Base-by-base conservation (phyloP, 2,113 vertebrate species). In the Zosterops japonicus region DNA sequence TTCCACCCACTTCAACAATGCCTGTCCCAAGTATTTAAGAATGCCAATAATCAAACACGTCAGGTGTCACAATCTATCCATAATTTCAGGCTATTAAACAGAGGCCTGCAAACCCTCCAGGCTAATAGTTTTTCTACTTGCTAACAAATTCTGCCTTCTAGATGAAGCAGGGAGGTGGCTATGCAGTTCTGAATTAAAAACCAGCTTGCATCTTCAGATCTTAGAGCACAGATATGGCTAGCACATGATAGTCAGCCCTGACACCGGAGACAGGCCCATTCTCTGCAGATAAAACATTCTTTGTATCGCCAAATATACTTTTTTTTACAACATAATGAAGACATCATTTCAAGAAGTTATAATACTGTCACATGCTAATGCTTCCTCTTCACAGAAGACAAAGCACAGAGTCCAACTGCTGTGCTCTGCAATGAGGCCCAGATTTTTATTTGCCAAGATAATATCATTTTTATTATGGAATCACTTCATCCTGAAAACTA, bases 231-330 rank as follows among this genome's bases (percentile, higher is more conserved):
- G 77, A 22, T 77, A 41, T 36, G 64, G 63, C 56, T 35, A 96
- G 79, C 96, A 96, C 90, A 94, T 96, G 96, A 96, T 1, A 85
- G 92, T 96, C 96, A 96, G 93, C 84, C 76, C 77, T 25, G 55
- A 53, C 75, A 79, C 27, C 0, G 0, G 75, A 78, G 83, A 82
- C 47, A 68, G 55, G 67, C 67, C 35, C 27, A 31, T 74, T 94
- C 55, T 86, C 68, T 74, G 36, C 0, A 1, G 39, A 95, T 91
- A 95, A 95, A 93, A 81, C 82, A 41, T 65, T 67, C 95, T 95
- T 96, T 96, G 93, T 95, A 41, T 50, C 0, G 0, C 46, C 47
- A 44, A 90, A 83, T 88, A 81, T 6, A 42, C 23, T 86, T 79
- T 78, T 78, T 81, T 44, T 59, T 81, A 35, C n/a, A 79, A 77